Conservation (phyloP, 2,113 vertebrate genomes). For the Erythrocercus mccallii region DNA sequence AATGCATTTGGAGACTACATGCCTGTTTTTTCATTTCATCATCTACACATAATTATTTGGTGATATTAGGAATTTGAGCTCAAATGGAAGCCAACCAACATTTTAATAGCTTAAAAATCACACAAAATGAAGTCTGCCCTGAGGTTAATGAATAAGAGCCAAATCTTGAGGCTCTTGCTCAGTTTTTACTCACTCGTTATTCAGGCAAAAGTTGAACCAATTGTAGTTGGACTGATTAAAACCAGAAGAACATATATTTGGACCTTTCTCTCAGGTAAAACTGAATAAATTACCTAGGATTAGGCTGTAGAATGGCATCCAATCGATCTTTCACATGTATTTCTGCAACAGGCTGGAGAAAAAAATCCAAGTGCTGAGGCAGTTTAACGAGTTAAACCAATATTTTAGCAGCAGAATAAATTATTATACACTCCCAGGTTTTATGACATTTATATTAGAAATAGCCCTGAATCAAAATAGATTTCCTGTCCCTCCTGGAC, state of each 20-base stretch:
- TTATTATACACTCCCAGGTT: not conserved
- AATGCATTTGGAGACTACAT: slow-evolving; percentile 47
- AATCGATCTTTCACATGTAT: slow-evolving; percentile 17
- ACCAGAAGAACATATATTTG: slow-evolving; percentile 45
- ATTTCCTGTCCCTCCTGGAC: not conserved
- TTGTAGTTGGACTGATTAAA: slow-evolving; percentile 56
- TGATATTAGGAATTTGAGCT: slow-evolving; percentile 61
- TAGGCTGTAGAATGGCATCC: slow-evolving; percentile 41
- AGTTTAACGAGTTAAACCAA: slow-evolving; percentile 8
- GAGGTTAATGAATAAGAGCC: slow-evolving; percentile 61
- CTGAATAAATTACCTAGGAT: slow-evolving; percentile 48
- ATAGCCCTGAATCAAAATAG: not conserved
- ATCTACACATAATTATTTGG: slow-evolving; percentile 65
- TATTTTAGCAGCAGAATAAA: slow-evolving; percentile 22
- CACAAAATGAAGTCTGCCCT: slow-evolving; percentile 52
- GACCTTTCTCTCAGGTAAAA: slow-evolving; percentile 41
- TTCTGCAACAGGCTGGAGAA: not conserved
- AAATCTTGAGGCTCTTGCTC: slow-evolving; percentile 34
- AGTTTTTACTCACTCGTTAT: slow-evolving; percentile 29
- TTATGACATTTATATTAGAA: slow-evolving; percentile 48
- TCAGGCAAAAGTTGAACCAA: slow-evolving; percentile 52
- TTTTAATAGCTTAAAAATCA: slow-evolving; percentile 63
- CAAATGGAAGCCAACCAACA: slow-evolving; percentile 56
- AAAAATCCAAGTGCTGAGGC: not conserved
- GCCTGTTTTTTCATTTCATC: slow-evolving; percentile 63